These are phyloP conservation scores for Stenotaenia linearis DNA, from an alignment of 2,888 invertebrate species.

Conservation along the genomic window DNA sequence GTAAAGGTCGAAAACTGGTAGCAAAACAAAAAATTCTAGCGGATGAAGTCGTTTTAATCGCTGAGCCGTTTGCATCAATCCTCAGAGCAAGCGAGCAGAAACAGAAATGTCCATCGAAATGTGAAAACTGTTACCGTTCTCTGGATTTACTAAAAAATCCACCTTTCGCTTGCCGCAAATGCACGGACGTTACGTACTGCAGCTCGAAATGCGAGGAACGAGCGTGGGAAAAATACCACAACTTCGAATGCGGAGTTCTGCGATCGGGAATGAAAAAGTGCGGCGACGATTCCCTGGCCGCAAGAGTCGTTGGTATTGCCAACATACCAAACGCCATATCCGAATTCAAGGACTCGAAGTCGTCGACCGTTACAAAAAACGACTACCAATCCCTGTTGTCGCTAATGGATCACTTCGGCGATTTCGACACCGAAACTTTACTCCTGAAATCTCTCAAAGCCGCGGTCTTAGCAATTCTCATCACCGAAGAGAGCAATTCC, in stretches of 20 bases:
- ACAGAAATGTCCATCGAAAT: neutral
- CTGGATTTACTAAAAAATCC: neutral
- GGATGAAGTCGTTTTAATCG: neutral
- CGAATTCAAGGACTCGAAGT: neutral
- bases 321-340: neutral
- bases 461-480: neutral
- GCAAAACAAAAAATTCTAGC: neutral
- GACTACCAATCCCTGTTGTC: neutral
- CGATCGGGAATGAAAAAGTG: neutral
- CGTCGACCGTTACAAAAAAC: neutral
- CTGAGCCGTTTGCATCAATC: neutral
- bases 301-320: neutral
- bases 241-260: neutral
- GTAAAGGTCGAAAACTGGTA: neutral
- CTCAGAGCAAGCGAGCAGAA: neutral
- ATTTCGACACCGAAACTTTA: neutral
- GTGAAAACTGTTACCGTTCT: neutral
- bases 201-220: neutral
- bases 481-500: neutral
- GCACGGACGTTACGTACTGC: neutral
- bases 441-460: neutral
- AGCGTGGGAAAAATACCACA: neutral
- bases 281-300: neutral
- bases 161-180: neutral
- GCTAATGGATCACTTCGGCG: neutral